Percentiles rank a stretch among this genome's conserved stretches.
Evolutionary conservation across 1,140 invertebrate species (phyloP).

Genomic region (Triops longicaudatus): DNA sequence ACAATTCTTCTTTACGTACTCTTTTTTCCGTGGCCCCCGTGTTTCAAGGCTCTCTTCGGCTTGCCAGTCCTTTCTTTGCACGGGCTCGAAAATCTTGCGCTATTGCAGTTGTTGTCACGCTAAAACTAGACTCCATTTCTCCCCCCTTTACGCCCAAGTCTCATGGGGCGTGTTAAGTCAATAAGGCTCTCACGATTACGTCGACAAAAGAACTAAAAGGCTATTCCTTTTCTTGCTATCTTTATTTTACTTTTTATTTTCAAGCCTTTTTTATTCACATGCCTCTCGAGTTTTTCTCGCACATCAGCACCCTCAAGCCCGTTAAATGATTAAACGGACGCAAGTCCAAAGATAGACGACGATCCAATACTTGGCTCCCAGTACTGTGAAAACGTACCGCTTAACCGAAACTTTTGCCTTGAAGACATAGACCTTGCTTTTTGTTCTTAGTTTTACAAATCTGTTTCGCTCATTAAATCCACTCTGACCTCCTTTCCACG

Average conservation of each 20-base stretch:
- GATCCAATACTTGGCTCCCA: background rate
- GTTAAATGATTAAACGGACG: background rate
- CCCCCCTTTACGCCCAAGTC: background rate
- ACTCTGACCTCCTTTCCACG: background rate
- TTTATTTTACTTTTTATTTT: background rate
- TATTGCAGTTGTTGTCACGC: slow-evolving; percentile 6
- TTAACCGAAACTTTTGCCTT: background rate
- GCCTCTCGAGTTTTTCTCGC: background rate
- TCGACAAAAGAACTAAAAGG: background rate
- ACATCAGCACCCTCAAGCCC: background rate
- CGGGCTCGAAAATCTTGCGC: background rate
- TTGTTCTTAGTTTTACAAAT: background rate
- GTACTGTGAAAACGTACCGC: background rate
- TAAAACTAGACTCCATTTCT: background rate
- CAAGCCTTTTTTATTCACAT: background rate
- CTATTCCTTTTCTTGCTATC: background rate
- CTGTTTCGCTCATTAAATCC: slow-evolving; percentile 5
- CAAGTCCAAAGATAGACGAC: background rate
- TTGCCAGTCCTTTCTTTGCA: background rate
- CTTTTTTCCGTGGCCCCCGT: background rate
- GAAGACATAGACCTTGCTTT: background rate
- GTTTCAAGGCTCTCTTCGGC: background rate
- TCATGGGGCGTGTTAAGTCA: slow-evolving; percentile 6
- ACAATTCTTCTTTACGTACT: background rate
- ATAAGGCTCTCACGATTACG: slow-evolving; percentile 1